phyloP scores from a whole-genome alignment of 2,797 vertebrate genomes.

The Octomys mimax region DNA sequence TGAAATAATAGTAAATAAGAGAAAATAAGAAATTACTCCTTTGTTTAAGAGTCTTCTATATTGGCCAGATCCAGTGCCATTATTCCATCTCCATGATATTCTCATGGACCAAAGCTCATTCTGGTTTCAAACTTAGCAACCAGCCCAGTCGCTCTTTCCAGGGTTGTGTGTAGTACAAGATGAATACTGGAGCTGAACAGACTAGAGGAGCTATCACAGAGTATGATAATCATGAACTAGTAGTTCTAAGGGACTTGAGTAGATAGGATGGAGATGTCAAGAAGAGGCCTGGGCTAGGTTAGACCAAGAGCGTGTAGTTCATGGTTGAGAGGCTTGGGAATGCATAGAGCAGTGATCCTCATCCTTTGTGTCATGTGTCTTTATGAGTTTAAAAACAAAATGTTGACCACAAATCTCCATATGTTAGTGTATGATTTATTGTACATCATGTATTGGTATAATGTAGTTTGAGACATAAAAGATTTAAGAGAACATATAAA shows the following conservation, averaged over 20 bases:
- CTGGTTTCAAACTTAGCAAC: not conserved
- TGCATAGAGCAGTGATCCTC: not conserved
- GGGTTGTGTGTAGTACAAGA: not conserved
- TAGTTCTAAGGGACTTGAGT: not conserved
- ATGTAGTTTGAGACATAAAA: conserved; percentile 10
- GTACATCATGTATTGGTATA: not conserved
- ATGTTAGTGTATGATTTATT: not conserved
- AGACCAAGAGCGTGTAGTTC: not conserved
- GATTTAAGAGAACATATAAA: conserved; percentile 29
- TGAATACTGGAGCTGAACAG: not conserved
- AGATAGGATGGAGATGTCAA: not conserved
- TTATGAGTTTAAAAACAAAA: not conserved
- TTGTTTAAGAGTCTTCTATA: conserved; percentile 25
- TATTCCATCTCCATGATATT: not conserved
- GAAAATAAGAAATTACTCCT: conserved; percentile 4
- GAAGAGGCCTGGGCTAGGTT: not conserved
- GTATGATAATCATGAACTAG: not conserved
- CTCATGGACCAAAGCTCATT: not conserved
- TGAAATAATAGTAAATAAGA: not conserved
- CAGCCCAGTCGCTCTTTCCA: not conserved
- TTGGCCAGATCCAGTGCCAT: not conserved
- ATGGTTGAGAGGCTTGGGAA: not conserved
- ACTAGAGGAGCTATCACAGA: not conserved
- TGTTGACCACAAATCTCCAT: not conserved
- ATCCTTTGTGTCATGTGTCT: not conserved